Base-by-base conservation (phyloP, 1,140 invertebrate genomes). In the Zaprionus nigranus region DNA sequence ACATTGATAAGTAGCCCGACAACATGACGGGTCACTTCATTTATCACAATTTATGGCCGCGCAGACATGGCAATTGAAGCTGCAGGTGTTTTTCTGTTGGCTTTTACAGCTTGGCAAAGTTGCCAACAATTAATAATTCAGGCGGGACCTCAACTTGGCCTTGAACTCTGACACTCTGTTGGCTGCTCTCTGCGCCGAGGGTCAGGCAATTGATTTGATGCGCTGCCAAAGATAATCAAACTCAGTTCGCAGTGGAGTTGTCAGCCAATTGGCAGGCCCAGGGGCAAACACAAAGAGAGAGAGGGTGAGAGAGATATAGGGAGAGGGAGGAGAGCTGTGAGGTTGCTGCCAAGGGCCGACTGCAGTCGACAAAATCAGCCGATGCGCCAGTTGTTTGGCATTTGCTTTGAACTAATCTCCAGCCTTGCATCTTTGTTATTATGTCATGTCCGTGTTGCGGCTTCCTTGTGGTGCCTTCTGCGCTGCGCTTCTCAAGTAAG, bases 1-100 rank as follows among this genome's bases (percentile, higher is more conserved):
- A 86, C 74, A 87, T 88, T 87, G 84, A 87, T 90, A 90, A 90
- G 78, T 90, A 79, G 84, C 28, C 71, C 78, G 85, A 78, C 81
- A 79, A 90, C 84, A 88, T 66, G 84, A 66, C 81, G 73, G 70
- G 38, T 58, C 70, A 85, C 85, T 88, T 88, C 84, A 88, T 88
- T 88, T 88, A 88, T 88, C 84, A 85, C 51, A 81, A 90, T 88
- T 88, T 88, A 88, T 90, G 78, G 69, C 71, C 57, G 56, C 72
- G 75, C 63, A 51, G 61, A 84, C 64, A 72, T 78, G 63, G 38
- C 64, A 81, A 85, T 85, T 81, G 73, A 72, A 71, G 78, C 66
- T 72, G 81, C 78, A 80, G 77, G 60, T 86, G 69, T 73, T 54
- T 54, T 20, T n/a, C 57, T 40, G 12, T 58, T 13, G 34, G 5